These are phyloP conservation scores for Phrynocephalus forsythii DNA, from an alignment of 2,797 vertebrate genomes.

Conservation along the genomic window DNA sequence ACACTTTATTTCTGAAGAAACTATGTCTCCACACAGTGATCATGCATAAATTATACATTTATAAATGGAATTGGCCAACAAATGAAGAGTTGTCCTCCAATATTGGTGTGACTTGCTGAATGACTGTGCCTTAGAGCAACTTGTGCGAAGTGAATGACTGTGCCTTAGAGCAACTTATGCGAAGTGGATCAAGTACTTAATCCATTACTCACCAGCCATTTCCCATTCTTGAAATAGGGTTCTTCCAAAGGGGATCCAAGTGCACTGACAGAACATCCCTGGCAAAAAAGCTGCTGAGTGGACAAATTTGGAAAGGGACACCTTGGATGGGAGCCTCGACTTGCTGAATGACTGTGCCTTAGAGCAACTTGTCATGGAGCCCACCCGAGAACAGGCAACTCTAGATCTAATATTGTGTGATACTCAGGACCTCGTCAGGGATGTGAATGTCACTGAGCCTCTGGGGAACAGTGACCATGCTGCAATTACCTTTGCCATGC, in stretches of 20 bases:
- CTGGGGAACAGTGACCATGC: too few relatives aligned
- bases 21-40: not conserved
- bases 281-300: not conserved
- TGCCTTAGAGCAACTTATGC: too few relatives aligned
- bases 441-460: too few relatives aligned
- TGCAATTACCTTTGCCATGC: too few relatives aligned
- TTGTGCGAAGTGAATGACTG: too few relatives aligned
- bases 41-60: not conserved
- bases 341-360: too few relatives aligned
- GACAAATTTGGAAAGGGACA: not conserved
- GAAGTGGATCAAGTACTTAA: not conserved
- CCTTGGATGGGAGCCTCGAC: not conserved
- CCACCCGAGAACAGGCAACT: too few relatives aligned
- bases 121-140: too few relatives aligned
- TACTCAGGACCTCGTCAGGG: too few relatives aligned
- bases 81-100: not conserved
- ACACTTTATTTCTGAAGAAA: not conserved
- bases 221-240: not conserved
- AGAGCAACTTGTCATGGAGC: too few relatives aligned
- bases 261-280: not conserved
- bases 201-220: not conserved
- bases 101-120: too few relatives aligned
- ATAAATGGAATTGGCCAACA: not conserved
- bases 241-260: not conserved
- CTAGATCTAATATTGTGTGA: too few relatives aligned